Conservation (phyloP, 2,113 vertebrate genomes). For the Ictalurus furcatus region DNA sequence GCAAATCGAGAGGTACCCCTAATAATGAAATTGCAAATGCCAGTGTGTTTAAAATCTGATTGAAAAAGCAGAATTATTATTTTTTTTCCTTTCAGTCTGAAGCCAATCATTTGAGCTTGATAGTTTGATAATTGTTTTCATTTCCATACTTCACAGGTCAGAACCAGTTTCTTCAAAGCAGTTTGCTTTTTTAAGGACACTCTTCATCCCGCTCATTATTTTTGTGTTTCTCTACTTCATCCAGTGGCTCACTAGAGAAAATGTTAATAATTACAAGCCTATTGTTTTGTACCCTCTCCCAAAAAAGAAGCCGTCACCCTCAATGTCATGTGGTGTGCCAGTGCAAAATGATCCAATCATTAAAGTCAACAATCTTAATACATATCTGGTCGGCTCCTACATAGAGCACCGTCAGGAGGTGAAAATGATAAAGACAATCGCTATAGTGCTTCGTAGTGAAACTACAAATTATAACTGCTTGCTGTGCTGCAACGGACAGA, state of each 20-base stretch:
- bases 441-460: conserved; percentile 48
- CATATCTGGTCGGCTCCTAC: conserved; percentile 40
- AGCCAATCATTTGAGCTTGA: no score
- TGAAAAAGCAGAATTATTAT: no score
- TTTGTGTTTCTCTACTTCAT: background rate
- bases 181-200: no score
- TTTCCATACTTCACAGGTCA: no score
- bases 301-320: background rate
- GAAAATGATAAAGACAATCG: conserved; percentile 42
- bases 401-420: background rate
- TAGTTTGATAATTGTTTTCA: no score
- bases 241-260: background rate
- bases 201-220: no score
- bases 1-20: no score
- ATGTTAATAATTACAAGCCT: background rate
- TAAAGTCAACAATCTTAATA: conserved; percentile 11
- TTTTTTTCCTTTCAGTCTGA: no score
- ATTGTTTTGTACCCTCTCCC: background rate
- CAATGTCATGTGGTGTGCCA: background rate
- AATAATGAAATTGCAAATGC: no score
- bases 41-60: no score
- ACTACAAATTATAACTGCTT: conserved; percentile 21
- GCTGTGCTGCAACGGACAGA: conserved; percentile 45
- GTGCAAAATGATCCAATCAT: conserved; percentile 6
- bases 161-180: no score